Evolutionary conservation across 2,888 invertebrate species (phyloP), one percentile per base, ranked within the genome.

Genomic region (Mystacides longicornis): DNA sequence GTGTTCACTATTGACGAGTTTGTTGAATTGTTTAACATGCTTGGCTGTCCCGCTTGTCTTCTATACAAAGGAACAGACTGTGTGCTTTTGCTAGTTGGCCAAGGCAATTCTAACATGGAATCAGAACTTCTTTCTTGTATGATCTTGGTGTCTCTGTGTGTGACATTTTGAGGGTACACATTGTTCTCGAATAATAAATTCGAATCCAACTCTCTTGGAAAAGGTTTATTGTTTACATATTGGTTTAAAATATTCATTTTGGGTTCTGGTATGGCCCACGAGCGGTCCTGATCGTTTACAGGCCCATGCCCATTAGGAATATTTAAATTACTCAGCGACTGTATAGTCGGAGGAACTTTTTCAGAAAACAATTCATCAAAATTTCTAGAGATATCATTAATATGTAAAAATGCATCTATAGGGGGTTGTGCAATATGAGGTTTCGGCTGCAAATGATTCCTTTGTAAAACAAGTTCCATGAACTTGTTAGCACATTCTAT

Each of bases 401-500:
- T 21, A 4, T 49, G 56, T 1, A 59, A 22, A 46, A 59, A 59
- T 2, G 60, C 23, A 51, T 62, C 63, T 37, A 58, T 54, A 19
- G 52, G 55, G 18, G 59, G 61, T 67, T 64, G 56, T 31, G 65
- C 52, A 4, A 70, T 69, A 57, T 53, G 57, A 57, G 55, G 57
- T 19, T 60, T 58, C 18, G 56, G 54, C 27, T 54, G 53, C n/a
- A 62, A 60, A 27, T 60, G 33, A 16, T 54, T 59, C 56, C 58
- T 54, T 49, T 72, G 71, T 7, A 69, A 65, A 31, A 74, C 59
- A 57, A 74, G 65, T 50, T 74, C 71, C 3, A 73, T 74, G 62
- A 79, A 81, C 64, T 79, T 79, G 60, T 75, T 77, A 1, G 81
- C 81, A 2, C 78, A 77, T 51, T 81, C 80, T 37, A 74, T 68